Evolutionary conservation across 2,113 vertebrate species (phyloP).

Genomic region (Jacana jacana): DNA sequence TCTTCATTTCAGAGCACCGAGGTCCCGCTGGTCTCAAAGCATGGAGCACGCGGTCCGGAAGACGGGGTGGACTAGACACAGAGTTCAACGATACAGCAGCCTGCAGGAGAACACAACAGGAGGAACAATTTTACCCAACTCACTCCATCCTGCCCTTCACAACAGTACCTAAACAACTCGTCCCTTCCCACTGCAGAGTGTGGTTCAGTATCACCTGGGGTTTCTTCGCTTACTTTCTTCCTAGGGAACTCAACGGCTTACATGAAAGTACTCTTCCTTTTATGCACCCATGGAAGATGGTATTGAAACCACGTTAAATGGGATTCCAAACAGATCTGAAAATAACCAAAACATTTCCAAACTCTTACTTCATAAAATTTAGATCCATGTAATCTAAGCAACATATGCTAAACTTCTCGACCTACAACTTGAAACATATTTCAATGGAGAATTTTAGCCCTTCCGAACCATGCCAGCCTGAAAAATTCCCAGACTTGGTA

Average conservation of each 20-base stretch:
- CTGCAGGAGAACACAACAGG: conserved; percentile 63
- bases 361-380: neutral
- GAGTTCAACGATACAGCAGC: conserved; percentile 53
- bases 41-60: conserved; percentile 69
- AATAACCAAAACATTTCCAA: neutral
- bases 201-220: rapidly evolving
- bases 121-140: neutral
- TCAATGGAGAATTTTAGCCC: neutral
- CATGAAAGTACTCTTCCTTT: neutral
- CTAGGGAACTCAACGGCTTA: neutral
- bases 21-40: conserved; percentile 73
- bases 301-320: neutral
- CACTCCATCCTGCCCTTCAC: neutral
- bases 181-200: neutral
- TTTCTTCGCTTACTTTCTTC: neutral
- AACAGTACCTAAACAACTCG: neutral
- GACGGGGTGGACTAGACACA: conserved; percentile 1
- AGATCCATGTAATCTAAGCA: neutral
- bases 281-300: neutral
- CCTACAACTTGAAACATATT: neutral
- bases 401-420: neutral
- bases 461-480: neutral
- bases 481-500: neutral
- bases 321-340: neutral
- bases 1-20: conserved; percentile 89